Conservation (phyloP, 2,888 invertebrate genomes). For the Axea sp. region DNA sequence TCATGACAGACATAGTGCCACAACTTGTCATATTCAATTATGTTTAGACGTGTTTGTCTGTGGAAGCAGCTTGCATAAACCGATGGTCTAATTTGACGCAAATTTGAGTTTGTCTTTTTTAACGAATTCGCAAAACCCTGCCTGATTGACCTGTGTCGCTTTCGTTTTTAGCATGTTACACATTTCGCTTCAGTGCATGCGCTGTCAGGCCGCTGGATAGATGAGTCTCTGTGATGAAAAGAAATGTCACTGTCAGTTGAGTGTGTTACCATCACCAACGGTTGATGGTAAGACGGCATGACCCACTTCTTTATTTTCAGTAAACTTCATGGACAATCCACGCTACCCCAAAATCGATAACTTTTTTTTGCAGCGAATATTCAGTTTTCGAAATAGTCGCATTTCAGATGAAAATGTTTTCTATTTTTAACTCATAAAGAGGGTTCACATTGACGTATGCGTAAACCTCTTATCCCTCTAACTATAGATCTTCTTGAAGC, state of each 20-base stretch:
- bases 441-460: no score
- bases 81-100: no score
- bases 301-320: conserved; percentile 58
- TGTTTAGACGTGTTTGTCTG: no score
- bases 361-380: conserved; percentile 9
- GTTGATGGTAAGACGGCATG: conserved; percentile 73
- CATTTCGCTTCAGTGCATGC: conserved; percentile 75
- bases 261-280: conserved; percentile 69
- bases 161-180: conserved; percentile 69
- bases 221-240: conserved; percentile 66
- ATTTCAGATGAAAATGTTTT: conserved; percentile 26
- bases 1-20: no score
- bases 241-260: conserved; percentile 68
- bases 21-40: no score
- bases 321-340: conserved; percentile 16
- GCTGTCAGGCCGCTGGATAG: conserved; percentile 70
- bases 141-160: conserved; percentile 57
- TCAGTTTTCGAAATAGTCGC: conserved; percentile 20
- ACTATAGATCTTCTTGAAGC: no score
- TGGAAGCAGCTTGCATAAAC: no score
- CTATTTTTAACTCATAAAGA: conserved; percentile 24
- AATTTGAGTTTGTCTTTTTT: no score
- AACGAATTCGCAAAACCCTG: no score
- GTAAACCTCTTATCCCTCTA: no score
- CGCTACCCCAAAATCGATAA: conserved; percentile 26